Conservation (phyloP, 2,113 vertebrate species). For the Neofelis nebulosa region DNA sequence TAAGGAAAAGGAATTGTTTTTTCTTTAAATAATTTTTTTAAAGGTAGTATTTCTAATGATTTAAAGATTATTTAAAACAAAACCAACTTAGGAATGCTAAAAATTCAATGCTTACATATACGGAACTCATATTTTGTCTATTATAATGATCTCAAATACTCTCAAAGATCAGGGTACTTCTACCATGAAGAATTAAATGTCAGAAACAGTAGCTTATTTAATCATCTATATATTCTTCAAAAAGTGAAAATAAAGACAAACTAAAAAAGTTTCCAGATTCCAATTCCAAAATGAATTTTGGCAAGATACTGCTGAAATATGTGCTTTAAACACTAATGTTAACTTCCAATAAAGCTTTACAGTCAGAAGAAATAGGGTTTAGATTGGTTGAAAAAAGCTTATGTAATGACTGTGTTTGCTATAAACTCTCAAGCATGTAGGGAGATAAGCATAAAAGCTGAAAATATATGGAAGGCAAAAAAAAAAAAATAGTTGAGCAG, state of each 20-base stretch:
- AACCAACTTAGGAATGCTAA: slow-evolving; percentile 34
- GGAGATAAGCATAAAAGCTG: slow-evolving; percentile 75
- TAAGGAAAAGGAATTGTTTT: not conserved
- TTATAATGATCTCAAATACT: slow-evolving; percentile 16
- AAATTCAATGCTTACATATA: slow-evolving; percentile 8
- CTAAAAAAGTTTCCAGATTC: slow-evolving; percentile 11
- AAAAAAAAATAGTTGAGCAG: slow-evolving; percentile 74
- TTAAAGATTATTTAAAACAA: slow-evolving; percentile 33
- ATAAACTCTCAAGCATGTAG: slow-evolving; percentile 50
- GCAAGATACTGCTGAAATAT: slow-evolving; percentile 14
- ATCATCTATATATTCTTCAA: not conserved
- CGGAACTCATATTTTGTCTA: not conserved
- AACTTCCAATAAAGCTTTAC: not conserved
- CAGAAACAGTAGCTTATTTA: slow-evolving; percentile 36
- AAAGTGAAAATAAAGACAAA: not conserved
- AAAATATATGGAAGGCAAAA: slow-evolving; percentile 62
- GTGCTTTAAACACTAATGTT: slow-evolving; percentile 30
- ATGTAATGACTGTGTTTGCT: not conserved
- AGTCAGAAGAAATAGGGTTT: slow-evolving; percentile 36
- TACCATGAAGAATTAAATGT: slow-evolving; percentile 32
- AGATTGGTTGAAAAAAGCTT: not conserved
- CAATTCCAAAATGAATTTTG: slow-evolving; percentile 56
- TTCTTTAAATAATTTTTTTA: not conserved
- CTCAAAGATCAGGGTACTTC: slow-evolving; percentile 31
- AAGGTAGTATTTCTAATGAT: not conserved